These are phyloP conservation scores for Drosophila glabriapex DNA, from an alignment of 2,888 invertebrate genomes.

Conservation along the genomic window DNA sequence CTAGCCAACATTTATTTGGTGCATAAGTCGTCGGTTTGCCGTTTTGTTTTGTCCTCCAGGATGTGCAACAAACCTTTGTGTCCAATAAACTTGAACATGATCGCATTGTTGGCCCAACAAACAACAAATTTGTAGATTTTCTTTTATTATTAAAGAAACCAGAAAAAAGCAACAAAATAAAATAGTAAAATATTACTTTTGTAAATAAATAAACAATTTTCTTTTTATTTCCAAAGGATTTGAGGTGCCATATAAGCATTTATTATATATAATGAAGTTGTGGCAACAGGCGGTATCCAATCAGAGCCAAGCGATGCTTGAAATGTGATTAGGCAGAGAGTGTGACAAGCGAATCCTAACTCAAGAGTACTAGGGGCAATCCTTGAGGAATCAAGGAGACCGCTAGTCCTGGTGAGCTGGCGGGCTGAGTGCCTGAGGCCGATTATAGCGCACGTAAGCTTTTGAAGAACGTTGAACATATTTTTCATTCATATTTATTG, in stretches of 20 bases:
- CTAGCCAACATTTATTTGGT: constrained; percentile 46
- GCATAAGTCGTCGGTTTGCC: constrained; percentile 56
- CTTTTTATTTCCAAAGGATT: constrained; percentile 35
- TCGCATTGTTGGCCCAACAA: constrained; percentile 46
- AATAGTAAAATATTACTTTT: constrained; percentile 82
- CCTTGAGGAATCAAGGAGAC: too few species aligned
- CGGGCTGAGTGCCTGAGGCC: too few species aligned
- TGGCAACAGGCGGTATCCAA: too few species aligned
- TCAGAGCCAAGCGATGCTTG: too few species aligned
- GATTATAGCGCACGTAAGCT: neutral
- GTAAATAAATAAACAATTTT: constrained; percentile 63
- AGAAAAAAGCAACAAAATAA: constrained; percentile 71
- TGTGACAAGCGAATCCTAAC: too few species aligned
- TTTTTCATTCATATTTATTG: constrained; percentile 78
- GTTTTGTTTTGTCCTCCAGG: constrained; percentile 57
- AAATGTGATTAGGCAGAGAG: too few species aligned
- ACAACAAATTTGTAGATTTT: constrained; percentile 70
- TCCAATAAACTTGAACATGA: constrained; percentile 28
- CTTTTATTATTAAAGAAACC: constrained; percentile 68
- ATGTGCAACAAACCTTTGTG: constrained; percentile 47
- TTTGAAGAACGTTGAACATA: neutral
- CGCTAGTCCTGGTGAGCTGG: too few species aligned
- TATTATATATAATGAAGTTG: too few species aligned
- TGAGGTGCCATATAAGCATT: neutral
- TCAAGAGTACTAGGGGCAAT: too few species aligned